Evolutionary conservation across 2,113 vertebrate genomes (phyloP), one percentile per base, ranked within the genome.

Genomic region (Peromyscus maniculatus): DNA sequence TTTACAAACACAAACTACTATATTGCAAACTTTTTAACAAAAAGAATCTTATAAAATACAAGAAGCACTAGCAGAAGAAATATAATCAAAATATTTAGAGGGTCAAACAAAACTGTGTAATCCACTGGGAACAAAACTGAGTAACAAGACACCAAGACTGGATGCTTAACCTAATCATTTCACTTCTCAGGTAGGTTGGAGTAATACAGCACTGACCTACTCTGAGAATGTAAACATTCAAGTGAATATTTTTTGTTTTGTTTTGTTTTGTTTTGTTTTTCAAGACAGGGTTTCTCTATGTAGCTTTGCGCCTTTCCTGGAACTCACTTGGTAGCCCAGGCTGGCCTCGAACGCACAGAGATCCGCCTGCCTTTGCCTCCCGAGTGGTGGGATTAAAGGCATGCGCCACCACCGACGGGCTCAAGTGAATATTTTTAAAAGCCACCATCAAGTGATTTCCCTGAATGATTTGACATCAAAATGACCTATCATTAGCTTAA

Each of bases 361-460:
- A n/a, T n/a, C n/a, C n/a, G n/a, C n/a, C n/a, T n/a, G n/a, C n/a
- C n/a, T n/a, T n/a, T n/a, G n/a, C n/a, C n/a, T n/a, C n/a, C n/a
- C n/a, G n/a, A n/a, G n/a, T n/a, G n/a, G n/a, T n/a, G n/a, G n/a
- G n/a, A n/a, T n/a, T n/a, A n/a, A n/a, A n/a, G n/a, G n/a, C n/a
- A n/a, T n/a, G n/a, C 39, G 39, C 39, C 39, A 43, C 39, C 39
- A 43, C 39, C 39, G 39, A 2, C 39, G 2, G 39, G 39, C 39
- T 74, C 87, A 94, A 93, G 59, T 62, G 59, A 84, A 19, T 26
- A 89, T 89, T 83, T 95, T 78, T 39, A 87, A 39, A 75, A 93
- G 28, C 3, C 9, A 74, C 31, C 57, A 77, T 55, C 17, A 92
- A 91, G 26, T 26, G 84, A 93, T 55, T 7, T 79, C 36, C 55